These are phyloP conservation scores for Leucoptera coffeella DNA, from an alignment of 2,888 invertebrate genomes.

Conservation along the genomic window DNA sequence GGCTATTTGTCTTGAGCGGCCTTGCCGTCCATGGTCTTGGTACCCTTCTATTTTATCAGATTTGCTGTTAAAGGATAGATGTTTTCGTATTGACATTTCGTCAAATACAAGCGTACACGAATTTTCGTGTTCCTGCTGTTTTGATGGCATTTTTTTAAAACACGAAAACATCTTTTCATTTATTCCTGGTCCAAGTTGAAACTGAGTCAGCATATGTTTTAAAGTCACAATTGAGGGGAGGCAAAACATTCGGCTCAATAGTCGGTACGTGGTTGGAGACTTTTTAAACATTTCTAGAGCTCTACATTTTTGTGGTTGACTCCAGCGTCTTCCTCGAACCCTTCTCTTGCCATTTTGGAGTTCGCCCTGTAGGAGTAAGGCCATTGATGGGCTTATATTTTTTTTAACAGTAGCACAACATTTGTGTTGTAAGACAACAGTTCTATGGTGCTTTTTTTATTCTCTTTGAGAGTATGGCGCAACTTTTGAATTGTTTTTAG, in stretches of 20 bases:
- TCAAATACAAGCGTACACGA: too few species aligned
- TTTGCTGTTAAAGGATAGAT: too few species aligned
- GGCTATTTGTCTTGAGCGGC: not conserved
- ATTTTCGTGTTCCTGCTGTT: constrained; percentile 3
- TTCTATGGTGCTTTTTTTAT: too few species aligned
- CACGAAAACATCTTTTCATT: constrained; percentile 2
- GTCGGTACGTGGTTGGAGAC: too few species aligned
- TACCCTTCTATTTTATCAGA: constrained; percentile 4
- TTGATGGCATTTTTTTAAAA: constrained; percentile 3
- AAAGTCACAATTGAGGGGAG: not conserved
- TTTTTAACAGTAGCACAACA: too few species aligned
- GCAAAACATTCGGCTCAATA: not conserved
- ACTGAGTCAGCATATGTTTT: constrained; percentile 1
- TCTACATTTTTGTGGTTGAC: not conserved
- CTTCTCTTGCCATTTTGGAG: too few species aligned
- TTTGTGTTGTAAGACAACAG: too few species aligned
- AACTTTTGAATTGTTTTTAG: too few species aligned
- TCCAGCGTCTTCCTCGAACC: constrained; percentile 1
- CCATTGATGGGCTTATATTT: not conserved
- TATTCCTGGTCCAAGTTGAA: not conserved
- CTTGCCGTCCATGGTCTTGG: constrained; percentile 6
- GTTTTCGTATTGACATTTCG: too few species aligned
- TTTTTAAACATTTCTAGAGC: too few species aligned
- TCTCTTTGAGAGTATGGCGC: constrained; percentile 1
- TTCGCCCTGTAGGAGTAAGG: too few species aligned